A percentile compares a stretch with the other conserved stretches of the same genome.
These are phyloP conservation scores for Lydus trimaculatus DNA, from an alignment of 2,888 invertebrate genomes.

Conservation along the genomic window DNA sequence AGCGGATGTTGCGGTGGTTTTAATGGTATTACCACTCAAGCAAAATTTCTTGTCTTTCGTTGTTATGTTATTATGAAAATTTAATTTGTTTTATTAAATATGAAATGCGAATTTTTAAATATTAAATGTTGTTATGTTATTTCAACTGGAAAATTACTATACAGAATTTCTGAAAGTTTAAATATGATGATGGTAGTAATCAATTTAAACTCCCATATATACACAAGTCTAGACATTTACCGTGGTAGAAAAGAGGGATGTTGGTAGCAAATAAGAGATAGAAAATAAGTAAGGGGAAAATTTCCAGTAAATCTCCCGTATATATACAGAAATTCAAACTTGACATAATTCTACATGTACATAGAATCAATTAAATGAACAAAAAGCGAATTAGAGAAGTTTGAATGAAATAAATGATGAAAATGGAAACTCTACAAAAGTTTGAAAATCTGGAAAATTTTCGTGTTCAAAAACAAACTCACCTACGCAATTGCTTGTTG, in stretches of 20 bases:
- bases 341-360: background rate
- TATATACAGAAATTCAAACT: background rate
- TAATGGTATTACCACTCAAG: constrained; percentile 28
- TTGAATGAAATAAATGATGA: background rate
- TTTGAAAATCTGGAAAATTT: background rate
- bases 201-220: background rate
- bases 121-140: background rate
- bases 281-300: background rate
- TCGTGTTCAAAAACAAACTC: constrained; percentile 30
- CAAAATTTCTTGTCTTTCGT: background rate
- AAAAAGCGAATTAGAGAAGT: background rate
- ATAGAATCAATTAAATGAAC: background rate
- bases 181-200: constrained; percentile 6
- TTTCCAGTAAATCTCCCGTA: background rate
- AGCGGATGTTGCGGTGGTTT: constrained; percentile 21
- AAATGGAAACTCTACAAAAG: background rate
- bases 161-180: background rate
- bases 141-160: constrained; percentile 4
- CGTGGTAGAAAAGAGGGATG: background rate
- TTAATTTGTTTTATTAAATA: background rate
- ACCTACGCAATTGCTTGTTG: constrained; percentile 82
- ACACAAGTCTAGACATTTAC: constrained; percentile 3
- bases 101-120: background rate
- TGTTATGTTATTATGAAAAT: background rate
- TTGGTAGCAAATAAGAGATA: background rate